Evolutionary conservation across 64 coral and sea anemone species (phyloP).

Genomic region (Dendrophyllia cribrosa): DNA sequence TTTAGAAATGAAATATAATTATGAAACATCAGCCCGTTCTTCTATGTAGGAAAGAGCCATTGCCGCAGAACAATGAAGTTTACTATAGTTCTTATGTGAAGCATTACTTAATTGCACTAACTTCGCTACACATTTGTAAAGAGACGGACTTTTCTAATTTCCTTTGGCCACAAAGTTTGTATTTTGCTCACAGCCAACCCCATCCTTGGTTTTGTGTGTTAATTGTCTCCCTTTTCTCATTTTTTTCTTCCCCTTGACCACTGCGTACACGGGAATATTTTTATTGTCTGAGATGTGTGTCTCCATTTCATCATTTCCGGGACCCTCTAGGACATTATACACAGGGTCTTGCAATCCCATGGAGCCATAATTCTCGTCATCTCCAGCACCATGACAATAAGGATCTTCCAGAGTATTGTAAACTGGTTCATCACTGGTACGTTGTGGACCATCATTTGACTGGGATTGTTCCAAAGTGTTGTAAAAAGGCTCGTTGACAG

Average conservation of each 20-base stretch:
- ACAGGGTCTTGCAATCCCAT: not conserved
- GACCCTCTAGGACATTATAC: slow-evolving; percentile 28
- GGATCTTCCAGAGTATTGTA: slow-evolving; percentile 8
- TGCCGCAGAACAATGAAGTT: too few species aligned
- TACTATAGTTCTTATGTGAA: too few species aligned
- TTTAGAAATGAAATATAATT: too few species aligned
- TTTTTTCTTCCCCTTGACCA: not conserved
- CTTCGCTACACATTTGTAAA: too few species aligned
- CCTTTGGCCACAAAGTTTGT: too few species aligned
- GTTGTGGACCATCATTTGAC: not conserved
- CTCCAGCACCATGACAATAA: not conserved
- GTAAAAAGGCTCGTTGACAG: not conserved
- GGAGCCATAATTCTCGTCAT: not conserved
- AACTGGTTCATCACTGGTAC: not conserved
- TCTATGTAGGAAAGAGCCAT: too few species aligned
- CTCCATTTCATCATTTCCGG: not conserved
- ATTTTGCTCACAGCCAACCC: too few species aligned
- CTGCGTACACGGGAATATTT: not conserved
- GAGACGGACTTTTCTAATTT: too few species aligned
- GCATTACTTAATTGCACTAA: too few species aligned
- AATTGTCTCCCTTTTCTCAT: not conserved
- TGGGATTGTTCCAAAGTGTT: slow-evolving; percentile 26
- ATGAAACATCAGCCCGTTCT: too few species aligned
- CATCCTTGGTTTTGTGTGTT: too few species aligned
- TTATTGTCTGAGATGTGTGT: not conserved